Evolutionary conservation across 2,888 invertebrate genomes (phyloP), one percentile per base, ranked within the genome.

Genomic region (Schizaphis graminum): DNA sequence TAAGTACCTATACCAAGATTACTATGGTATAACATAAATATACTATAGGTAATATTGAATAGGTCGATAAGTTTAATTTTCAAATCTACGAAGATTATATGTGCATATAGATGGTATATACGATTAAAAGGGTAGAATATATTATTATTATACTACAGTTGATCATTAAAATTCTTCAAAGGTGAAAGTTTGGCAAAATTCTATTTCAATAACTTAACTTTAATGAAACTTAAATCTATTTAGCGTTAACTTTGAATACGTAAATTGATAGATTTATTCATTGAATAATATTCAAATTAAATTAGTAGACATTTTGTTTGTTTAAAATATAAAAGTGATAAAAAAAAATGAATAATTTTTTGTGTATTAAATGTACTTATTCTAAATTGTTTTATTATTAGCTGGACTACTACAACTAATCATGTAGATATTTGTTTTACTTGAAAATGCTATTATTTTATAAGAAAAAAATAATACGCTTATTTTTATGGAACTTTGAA

Each of bases 131-230:
- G 56, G 56, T 56, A 26, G 56, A 56, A 56, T 89, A 28, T 89
- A 89, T 89, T 89, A 89, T 89, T 89, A 89, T 44, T 44, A 77
- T 44, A 26, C 56, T 89, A 47, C 28, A 11, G 41, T 89, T 56
- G 41, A 57, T 89, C 89, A 89, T 56, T 56, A 89, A 21, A 41
- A 56, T 56, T 56, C 56, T 89, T 56, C 41, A 56, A 57, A 57
- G 89, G 41, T 89, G 26, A 89, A 89, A 89, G 49, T 89, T 57
- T 35, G 16, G 56, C 0, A 41, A 41, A 44, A 41, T 89, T 89
- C 35, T 57, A 89, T 89, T 56, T 56, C 26, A 89, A 89, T 89
- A 89, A 57, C 56, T 24, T 5, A 57, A 56, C 57, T 56, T 26
- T 13, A 41, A 41, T 16, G 10, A 41, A 89, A 89, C 89, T 89